Percentiles rank a stretch among this genome's conserved stretches.
Conservation (phyloP, 30 jellyfish, hydroid and myxozoan genomes). For the Pelagia noctiluca region DNA sequence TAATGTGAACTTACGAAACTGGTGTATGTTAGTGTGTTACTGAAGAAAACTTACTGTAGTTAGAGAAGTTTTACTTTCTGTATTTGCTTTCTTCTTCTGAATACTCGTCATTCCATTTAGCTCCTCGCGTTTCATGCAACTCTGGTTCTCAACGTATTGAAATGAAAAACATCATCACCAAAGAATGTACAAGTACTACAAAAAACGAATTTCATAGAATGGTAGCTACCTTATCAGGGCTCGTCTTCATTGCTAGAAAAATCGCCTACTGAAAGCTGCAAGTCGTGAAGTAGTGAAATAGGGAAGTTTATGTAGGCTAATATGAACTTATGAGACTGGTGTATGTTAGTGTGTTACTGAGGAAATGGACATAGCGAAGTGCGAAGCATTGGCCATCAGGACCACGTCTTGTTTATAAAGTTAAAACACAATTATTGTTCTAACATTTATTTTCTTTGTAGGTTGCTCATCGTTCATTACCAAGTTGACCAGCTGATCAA, state of each 20-base stretch:
- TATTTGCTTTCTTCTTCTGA: too few species aligned
- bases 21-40: background rate
- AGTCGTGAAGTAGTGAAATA: background rate
- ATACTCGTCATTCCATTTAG: too few species aligned
- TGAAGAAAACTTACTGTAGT: too few species aligned
- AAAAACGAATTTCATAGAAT: too few species aligned
- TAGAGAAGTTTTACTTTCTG: too few species aligned
- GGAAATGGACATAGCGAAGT: background rate
- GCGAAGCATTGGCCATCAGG: background rate
- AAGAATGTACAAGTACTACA: too few species aligned
- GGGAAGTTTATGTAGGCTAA: background rate
- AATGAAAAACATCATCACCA: too few species aligned
- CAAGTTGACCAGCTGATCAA: background rate
- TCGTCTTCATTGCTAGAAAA: too few species aligned
- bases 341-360: background rate
- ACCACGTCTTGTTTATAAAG: background rate
- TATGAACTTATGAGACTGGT: background rate
- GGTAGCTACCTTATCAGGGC: too few species aligned
- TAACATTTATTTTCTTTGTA: background rate
- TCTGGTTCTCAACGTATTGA: too few species aligned
- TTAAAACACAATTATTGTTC: too few species aligned
- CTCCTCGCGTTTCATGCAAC: too few species aligned
- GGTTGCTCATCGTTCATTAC: background rate
- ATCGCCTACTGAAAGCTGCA: background rate
- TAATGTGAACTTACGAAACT: background rate